phyloP scores from a whole-genome alignment of 1,140 invertebrate species.

The Drosophila yakuba region DNA sequence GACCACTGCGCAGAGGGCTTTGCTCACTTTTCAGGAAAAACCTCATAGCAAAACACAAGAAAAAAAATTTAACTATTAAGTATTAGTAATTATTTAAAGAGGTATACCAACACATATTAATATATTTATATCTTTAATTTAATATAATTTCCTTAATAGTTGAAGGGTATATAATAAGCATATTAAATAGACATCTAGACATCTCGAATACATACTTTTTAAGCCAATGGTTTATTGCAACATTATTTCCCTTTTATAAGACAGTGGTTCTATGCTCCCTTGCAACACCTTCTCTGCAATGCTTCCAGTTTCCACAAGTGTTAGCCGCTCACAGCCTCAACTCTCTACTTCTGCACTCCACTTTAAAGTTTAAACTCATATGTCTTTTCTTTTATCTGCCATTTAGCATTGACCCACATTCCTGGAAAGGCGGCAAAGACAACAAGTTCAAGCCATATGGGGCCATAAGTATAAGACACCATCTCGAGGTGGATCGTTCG shows the following conservation, averaged over 20 bases:
- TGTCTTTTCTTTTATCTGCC: slow-evolving; percentile 13
- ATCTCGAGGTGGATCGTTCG: slow-evolving; percentile 15
- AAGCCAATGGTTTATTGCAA: background rate
- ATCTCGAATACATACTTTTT: too few species aligned
- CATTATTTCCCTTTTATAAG: background rate
- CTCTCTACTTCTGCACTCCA: background rate
- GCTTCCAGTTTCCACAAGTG: background rate
- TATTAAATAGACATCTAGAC: too few species aligned
- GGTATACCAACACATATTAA: too few species aligned
- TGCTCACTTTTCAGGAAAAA: slow-evolving; percentile 47
- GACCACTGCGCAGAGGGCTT: slow-evolving; percentile 15
- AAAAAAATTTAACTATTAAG: background rate
- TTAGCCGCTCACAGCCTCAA: background rate
- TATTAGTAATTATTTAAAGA: too few species aligned
- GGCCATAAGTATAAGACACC: slow-evolving; percentile 8
- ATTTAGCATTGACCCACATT: slow-evolving; percentile 71
- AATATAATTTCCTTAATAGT: too few species aligned
- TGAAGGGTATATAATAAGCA: too few species aligned
- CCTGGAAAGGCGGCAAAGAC: slow-evolving; percentile 58
- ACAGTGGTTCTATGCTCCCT: too few species aligned
- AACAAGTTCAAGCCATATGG: slow-evolving; percentile 34
- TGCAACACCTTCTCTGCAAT: background rate
- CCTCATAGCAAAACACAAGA: slow-evolving; percentile 18
- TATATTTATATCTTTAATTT: too few species aligned
- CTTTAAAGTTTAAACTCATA: background rate